Evolutionary conservation across 2,888 invertebrate genomes (phyloP), one percentile per base, ranked within the genome.

Genomic region (Brenthis daphne): DNA sequence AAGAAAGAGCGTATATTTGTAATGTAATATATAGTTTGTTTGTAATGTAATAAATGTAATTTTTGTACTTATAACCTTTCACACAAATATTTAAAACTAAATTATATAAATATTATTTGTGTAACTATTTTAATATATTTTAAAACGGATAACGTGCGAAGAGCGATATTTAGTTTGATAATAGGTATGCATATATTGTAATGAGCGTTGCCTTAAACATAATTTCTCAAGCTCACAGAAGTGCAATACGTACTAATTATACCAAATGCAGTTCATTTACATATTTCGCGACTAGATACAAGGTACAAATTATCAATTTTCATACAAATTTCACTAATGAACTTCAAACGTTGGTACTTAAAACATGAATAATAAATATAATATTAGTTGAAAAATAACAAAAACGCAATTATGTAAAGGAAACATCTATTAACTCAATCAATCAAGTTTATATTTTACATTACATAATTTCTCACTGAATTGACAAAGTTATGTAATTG

Each of bases 221-320:
- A 56, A 57, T 61, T 67, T 72, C 65, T 57, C 53, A 37, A 65
- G 48, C 60, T 65, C 47, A 43, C 64, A 65, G 67, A 58, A 68
- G 57, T 57, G 64, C 64, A 56, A 54, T 66, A 29, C 55, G 65
- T 60, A 65, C 65, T 70, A 68, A 72, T 70, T 72, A 72, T 53
- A 51, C 66, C 70, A 60, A 72, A 70, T 67, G 72, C 57, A 66
- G 56, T 68, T 64, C 53, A 72, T 70, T 72, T 70, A 66, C 72
- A 70, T 70, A 57, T 37, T 70, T 70, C 64, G 64, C 66, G 48
- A 68, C 66, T 70, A 68, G 68, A 70, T 70, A 72, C 68, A 50
- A 68, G 68, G 55, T 72, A 58, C 65, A 70, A 66, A 72, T 70
- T 72, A 72, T 65, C 65, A 69, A 72, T 72, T 72, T 72, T 61